Evolutionary conservation across 2,113 vertebrate genomes (phyloP).

Genomic region (Microcebus murinus): DNA sequence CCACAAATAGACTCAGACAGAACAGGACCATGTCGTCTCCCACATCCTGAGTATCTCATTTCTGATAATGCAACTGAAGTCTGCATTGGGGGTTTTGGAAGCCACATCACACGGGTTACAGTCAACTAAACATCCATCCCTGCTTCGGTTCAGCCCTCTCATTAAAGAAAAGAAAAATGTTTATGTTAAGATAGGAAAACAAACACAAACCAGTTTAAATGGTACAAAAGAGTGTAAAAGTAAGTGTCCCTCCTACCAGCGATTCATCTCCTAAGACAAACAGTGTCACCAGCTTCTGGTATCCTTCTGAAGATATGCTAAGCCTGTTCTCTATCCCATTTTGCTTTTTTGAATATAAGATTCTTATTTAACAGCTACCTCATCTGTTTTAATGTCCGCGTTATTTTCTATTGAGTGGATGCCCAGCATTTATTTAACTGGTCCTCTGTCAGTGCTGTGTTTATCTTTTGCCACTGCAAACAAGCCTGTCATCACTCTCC

Average conservation of each 20-base stretch:
- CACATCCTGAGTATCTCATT: background rate
- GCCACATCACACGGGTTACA: background rate
- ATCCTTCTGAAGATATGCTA: background rate
- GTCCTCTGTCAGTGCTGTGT: background rate
- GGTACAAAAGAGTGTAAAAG: background rate
- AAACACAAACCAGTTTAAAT: background rate
- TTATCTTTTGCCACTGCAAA: background rate
- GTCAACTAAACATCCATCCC: background rate
- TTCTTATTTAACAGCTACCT: background rate
- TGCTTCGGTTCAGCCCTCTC: background rate
- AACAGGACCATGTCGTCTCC: background rate
- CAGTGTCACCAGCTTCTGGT: background rate
- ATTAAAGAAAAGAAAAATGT: background rate
- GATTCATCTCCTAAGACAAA: background rate
- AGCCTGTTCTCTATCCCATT: background rate
- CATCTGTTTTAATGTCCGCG: background rate
- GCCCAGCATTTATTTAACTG: background rate
- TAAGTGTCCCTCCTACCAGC: background rate
- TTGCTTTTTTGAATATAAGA: background rate
- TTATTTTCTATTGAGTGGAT: background rate
- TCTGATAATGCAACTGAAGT: constrained; percentile 31
- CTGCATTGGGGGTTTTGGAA: background rate
- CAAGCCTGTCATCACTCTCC: background rate
- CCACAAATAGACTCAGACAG: constrained; percentile 50
- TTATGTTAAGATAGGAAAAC: background rate